Evolutionary conservation across 1,140 invertebrate genomes (phyloP).

Genomic region (Sitodiplosis mosellana): DNA sequence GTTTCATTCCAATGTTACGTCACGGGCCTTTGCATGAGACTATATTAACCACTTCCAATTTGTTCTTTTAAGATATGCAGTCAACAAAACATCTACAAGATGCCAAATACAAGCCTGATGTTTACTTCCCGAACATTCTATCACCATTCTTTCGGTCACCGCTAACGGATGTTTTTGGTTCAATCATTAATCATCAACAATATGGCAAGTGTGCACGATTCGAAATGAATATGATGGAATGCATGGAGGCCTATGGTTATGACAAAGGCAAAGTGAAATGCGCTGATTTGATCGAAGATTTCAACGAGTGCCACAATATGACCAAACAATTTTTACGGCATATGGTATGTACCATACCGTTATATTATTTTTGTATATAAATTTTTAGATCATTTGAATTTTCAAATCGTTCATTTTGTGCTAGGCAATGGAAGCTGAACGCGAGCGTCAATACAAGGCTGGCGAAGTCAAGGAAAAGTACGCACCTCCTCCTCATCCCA

Average conservation of each 20-base stretch:
- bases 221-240: constrained; percentile 47
- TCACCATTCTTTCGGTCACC: constrained; percentile 40
- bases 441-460: constrained; percentile 28
- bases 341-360: constrained; percentile 18
- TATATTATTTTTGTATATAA: too few species aligned
- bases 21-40: too few species aligned
- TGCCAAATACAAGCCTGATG: too few species aligned
- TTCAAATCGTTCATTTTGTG: constrained; percentile 8
- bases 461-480: constrained; percentile 29
- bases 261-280: constrained; percentile 36
- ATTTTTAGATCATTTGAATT: too few species aligned
- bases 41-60: too few species aligned
- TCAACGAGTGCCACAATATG: constrained; percentile 39
- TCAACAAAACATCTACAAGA: too few species aligned
- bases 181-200: constrained; percentile 38
- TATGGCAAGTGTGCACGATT: constrained; percentile 37
- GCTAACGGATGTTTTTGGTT: constrained; percentile 44
- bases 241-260: constrained; percentile 52
- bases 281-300: constrained; percentile 36
- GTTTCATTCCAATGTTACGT: too few species aligned
- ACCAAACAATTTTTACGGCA: constrained; percentile 37
- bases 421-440: constrained; percentile 33
- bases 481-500: constrained; percentile 25
- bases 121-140: constrained; percentile 24
- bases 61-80: too few species aligned